Evolutionary conservation across 2,888 invertebrate genomes (phyloP).

Genomic region (Tortrix viridana): DNA sequence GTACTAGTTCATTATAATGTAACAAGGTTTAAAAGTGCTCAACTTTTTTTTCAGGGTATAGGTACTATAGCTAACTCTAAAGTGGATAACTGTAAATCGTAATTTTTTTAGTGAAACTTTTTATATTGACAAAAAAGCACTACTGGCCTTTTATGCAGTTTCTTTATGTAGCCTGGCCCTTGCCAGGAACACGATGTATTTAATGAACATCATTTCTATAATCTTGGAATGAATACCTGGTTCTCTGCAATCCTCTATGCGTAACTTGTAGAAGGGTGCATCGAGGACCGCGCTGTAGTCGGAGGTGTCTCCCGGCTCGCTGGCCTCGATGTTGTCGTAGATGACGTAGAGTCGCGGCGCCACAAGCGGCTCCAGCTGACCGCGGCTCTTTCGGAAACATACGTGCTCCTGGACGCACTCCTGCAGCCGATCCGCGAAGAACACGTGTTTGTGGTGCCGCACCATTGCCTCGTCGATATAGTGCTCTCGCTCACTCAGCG

Average conservation of each 20-base stretch:
- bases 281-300: constrained; percentile 85
- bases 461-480: constrained; percentile 80
- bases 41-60: too few relatives aligned
- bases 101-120: too few relatives aligned
- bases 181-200: too few relatives aligned
- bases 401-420: constrained; percentile 87
- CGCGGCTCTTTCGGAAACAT: constrained; percentile 70
- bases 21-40: too few relatives aligned
- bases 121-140: too few relatives aligned
- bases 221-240: constrained; percentile 56
- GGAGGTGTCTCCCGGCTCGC: constrained; percentile 85
- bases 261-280: constrained; percentile 86
- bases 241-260: constrained; percentile 82
- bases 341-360: constrained; percentile 87
- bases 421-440: constrained; percentile 88
- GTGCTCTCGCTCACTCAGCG: constrained; percentile 76
- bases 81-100: too few relatives aligned
- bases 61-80: too few relatives aligned
- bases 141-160: too few relatives aligned
- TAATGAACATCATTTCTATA: too few relatives aligned
- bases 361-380: constrained; percentile 82
- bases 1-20: too few relatives aligned
- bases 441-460: constrained; percentile 85
- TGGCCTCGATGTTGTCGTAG: constrained; percentile 89
- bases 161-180: too few relatives aligned